Percentiles rank a stretch among this genome's conserved stretches.
Conservation (phyloP, 2,113 vertebrate genomes). For the Hippocampus comes region DNA sequence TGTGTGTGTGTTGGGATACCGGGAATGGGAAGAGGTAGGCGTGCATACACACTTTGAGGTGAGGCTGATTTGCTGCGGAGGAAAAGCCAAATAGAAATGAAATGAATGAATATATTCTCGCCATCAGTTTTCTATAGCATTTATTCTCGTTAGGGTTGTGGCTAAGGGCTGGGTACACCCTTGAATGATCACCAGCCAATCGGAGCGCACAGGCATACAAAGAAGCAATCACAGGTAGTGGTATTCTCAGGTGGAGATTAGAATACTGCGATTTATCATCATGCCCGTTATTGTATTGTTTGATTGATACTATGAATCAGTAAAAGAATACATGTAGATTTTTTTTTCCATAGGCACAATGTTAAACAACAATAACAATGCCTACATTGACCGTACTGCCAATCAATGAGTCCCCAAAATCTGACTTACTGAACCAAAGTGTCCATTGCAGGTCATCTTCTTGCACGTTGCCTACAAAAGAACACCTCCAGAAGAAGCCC, state of each 20-base stretch:
- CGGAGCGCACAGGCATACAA: too few relatives aligned
- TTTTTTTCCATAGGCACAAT: not conserved
- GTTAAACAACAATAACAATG: not conserved
- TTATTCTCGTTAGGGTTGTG: too few relatives aligned
- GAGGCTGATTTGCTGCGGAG: conserved; percentile 81
- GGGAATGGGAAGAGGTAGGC: conserved; percentile 93
- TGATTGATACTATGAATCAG: too few relatives aligned
- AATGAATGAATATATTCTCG: too few relatives aligned
- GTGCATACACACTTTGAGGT: conserved; percentile 82
- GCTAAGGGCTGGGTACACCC: too few relatives aligned
- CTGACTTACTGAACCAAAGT: conserved; percentile 90
- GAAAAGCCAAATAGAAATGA: conserved; percentile 14
- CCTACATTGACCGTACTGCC: not conserved
- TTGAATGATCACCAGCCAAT: too few relatives aligned
- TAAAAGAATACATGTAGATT: too few relatives aligned
- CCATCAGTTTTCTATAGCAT: too few relatives aligned
- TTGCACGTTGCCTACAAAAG: conserved; percentile 69
- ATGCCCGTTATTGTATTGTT: too few relatives aligned
- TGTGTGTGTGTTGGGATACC: conserved; percentile 76
- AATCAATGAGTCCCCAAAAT: not conserved
- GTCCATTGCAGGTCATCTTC: conserved; percentile 79
- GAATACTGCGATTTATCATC: too few relatives aligned
- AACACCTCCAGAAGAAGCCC: conserved; percentile 96
- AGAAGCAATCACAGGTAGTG: too few relatives aligned
- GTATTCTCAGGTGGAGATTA: too few relatives aligned